Percentiles rank a stretch among this genome's conserved stretches.
phyloP scores from a whole-genome alignment of 2,113 vertebrate species.

The Centropus bengalensis region DNA sequence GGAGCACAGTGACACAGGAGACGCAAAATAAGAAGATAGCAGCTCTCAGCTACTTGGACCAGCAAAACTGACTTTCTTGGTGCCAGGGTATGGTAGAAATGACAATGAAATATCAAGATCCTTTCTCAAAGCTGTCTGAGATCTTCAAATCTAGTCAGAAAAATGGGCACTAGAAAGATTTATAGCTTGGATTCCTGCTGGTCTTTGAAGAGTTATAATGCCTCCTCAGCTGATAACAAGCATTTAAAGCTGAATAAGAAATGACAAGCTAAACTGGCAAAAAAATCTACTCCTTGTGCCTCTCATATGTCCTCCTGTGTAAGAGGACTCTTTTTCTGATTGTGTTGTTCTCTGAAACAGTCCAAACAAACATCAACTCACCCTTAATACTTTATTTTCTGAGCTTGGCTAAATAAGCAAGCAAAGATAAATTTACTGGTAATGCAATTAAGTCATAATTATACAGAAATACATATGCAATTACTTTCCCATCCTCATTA shows the following conservation, averaged over 20 bases:
- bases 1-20: background rate
- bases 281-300: background rate
- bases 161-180: background rate
- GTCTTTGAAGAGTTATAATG: background rate
- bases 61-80: background rate
- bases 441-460: slow-evolving; percentile 66
- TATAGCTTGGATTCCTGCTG: background rate
- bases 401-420: slow-evolving; percentile 49
- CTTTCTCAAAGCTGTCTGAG: background rate
- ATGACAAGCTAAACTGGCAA: background rate
- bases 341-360: background rate
- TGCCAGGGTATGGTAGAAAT: background rate
- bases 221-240: background rate
- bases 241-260: background rate
- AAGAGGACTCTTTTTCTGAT: background rate
- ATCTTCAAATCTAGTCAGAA: background rate
- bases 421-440: slow-evolving; percentile 37
- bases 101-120: background rate
- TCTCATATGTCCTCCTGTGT: background rate
- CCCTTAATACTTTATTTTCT: slow-evolving; percentile 10
- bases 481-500: slow-evolving; percentile 56
- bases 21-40: background rate
- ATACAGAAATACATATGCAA: slow-evolving; percentile 66
- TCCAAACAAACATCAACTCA: slow-evolving; percentile 9
- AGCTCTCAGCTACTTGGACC: background rate